phyloP scores from a whole-genome alignment of 2,797 vertebrate species.

The Sebastes nivosus region DNA sequence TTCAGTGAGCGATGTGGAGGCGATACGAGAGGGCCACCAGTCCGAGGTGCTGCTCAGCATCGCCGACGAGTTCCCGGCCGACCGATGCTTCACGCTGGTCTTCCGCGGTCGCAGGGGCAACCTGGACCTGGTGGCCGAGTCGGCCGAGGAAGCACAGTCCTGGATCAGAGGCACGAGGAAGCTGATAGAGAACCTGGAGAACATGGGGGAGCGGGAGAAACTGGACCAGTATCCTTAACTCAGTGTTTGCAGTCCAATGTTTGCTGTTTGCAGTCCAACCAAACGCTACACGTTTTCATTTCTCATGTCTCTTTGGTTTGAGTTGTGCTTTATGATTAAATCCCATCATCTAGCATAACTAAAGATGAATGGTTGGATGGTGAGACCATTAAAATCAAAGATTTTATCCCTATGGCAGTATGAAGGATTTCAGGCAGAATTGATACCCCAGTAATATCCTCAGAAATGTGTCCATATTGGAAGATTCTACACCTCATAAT shows the following conservation, averaged over 20 bases:
- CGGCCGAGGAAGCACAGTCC: slow-evolving; percentile 86
- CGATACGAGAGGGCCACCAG: slow-evolving; percentile 90
- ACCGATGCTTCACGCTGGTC: slow-evolving; percentile 93
- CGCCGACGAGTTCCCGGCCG: slow-evolving; percentile 87
- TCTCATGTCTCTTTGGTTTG: neutral
- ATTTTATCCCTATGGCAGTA: neutral
- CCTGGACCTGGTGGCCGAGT: slow-evolving; percentile 91
- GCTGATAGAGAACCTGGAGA: slow-evolving; percentile 89
- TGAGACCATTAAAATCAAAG: neutral
- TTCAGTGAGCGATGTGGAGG: slow-evolving; percentile 93
- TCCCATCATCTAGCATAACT: neutral
- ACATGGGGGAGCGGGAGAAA: slow-evolving; percentile 91
- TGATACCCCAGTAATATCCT: neutral
- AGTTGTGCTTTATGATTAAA: neutral
- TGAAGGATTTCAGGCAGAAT: neutral
- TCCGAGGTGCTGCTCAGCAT: slow-evolving; percentile 92
- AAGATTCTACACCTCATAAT: neutral
- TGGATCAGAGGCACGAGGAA: slow-evolving; percentile 91
- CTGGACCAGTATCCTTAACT: slow-evolving; percentile 93
- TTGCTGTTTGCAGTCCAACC: neutral
- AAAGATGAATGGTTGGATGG: neutral
- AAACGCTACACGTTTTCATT: neutral
- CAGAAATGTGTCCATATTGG: neutral
- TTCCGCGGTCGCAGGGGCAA: slow-evolving; percentile 91
- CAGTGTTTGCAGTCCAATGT: neutral